Evolutionary conservation across 2,113 vertebrate species (phyloP), one percentile per base, ranked within the genome.

Genomic region (Peromyscus polionotus): DNA sequence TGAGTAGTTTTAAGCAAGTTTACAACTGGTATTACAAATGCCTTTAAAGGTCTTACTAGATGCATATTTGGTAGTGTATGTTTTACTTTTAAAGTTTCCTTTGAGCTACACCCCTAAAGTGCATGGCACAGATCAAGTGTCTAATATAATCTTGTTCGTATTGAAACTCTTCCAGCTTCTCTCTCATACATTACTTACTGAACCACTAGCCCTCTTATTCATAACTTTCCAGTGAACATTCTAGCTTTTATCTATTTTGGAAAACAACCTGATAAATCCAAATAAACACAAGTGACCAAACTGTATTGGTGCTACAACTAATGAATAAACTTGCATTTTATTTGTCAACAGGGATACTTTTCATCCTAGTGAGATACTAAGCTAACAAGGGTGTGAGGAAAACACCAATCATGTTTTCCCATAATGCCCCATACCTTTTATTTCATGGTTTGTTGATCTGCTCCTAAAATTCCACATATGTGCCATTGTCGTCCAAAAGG

Each of bases 391-490:
- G 20, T 75, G 11, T 81, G 16, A 59, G 20, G 54, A 72, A 68
- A 77, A 84, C 20, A 93, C 81, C 63, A 87, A 45, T 88, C 12
- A 48, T 84, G 10, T n/a, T 88, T 94, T 61, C 54, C 26, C 59
- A 92, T 26, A 88, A 73, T 54, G 24, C 28, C 63, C 36, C 28
- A 45, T 61, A 54, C 89, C n/a, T 80, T 36, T 48, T 48, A 75
- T 45, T 90, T 91, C 48, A 92, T 63, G 48, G 39, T 45, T 96
- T 72, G 61, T 39, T 73, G 59, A 85, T 36, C n/a, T 75, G 14
- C 16, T 92, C 42, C 63, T 90, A 94, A 90, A 91, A 90, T 36
- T 90, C 95, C 61, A 95, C 70, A 91, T 92, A 92, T 92, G 90
- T 72, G 59, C 20, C 45, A 36, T 28, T 91, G 10, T 85, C 7